Evolutionary conservation across 1,140 invertebrate species (phyloP), one percentile per base, ranked within the genome.

Genomic region (Drosophila setifemur): DNA sequence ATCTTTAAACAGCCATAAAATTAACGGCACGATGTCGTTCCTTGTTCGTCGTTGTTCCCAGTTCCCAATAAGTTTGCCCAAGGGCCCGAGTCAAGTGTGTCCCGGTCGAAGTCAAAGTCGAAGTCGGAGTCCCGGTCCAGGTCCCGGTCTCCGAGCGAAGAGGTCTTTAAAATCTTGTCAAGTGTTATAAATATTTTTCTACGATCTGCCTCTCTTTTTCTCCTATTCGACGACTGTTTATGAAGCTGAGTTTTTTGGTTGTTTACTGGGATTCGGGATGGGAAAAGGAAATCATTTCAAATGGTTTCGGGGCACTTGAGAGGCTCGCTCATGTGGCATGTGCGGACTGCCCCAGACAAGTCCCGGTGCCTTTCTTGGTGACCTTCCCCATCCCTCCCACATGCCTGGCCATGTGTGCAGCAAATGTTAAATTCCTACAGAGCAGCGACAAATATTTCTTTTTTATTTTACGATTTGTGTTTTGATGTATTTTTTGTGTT

Each of bases 111-210:
- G 21, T 11, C n/a, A 9, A 5, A 28, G 40, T 12, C 39, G 21
- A 7, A 23, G 23, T 26, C 54, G 18, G 31, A 39, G 26, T 7
- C 16, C 25, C 21, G 21, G n/a, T n/a, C n/a, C n/a, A 23, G 21
- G 5, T 7, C 4, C 11, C 21, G 26, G n/a, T 29, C 29, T 52
- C 68, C 33, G 44, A 25, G 18, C 39, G 26, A 48, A 58, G 67
- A 43, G 67, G 33, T 54, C 69, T 53, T 45, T 23, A 68, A 75
- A 85, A 85, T 83, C 81, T 72, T 85, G 79, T 85, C 79, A 85
- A 85, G 79, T 85, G 79, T 68, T 85, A 85, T 79, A 83, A 86
- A 85, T 85, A 85, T 83, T 85, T 74, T 72, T 79, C 81, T 67
- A 79, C 79, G 57, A 61, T 67, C 69, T 53, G 50, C 37, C 25